Evolutionary conservation across 2,888 invertebrate species (phyloP).

Genomic region (Andrena flavipes): DNA sequence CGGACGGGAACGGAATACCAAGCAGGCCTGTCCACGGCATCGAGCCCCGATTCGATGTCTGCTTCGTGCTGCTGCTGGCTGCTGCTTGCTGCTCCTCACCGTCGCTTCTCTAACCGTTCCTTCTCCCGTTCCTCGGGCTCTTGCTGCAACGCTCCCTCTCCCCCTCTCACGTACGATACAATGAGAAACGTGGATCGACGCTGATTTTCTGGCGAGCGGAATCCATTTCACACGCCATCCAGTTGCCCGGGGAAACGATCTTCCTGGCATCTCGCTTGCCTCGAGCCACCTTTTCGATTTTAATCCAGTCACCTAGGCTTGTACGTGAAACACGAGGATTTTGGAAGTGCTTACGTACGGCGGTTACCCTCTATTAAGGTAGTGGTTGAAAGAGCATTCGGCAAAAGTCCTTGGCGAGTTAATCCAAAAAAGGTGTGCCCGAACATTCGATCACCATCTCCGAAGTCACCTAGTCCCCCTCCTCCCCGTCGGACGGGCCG

Average conservation of each 20-base stretch:
- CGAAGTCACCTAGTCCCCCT: not conserved
- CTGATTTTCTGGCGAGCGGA: slow-evolving; percentile 9
- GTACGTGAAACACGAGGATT: too few relatives aligned
- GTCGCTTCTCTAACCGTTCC: slow-evolving; percentile 26
- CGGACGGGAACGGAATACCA: slow-evolving; percentile 83
- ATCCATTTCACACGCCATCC: slow-evolving; percentile 3
- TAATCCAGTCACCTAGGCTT: too few relatives aligned
- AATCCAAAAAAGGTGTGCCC: too few relatives aligned
- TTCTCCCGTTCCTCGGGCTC: not conserved
- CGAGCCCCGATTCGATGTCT: slow-evolving; percentile 50
- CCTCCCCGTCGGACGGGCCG: not conserved
- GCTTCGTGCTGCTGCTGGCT: slow-evolving; percentile 38
- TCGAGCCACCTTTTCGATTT: too few relatives aligned
- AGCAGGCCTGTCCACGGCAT: slow-evolving; percentile 76
- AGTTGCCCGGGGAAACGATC: not conserved
- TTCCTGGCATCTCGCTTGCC: too few relatives aligned
- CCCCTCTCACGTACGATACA: slow-evolving; percentile 4
- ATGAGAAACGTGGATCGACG: slow-evolving; percentile 12
- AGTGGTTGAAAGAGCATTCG: too few relatives aligned
- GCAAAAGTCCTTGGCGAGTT: too few relatives aligned
- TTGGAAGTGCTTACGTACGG: too few relatives aligned
- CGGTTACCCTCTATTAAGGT: too few relatives aligned
- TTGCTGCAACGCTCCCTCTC: not conserved
- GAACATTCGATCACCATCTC: not conserved
- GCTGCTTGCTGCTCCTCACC: slow-evolving; percentile 4